A percentile compares a stretch with the other conserved stretches of the same genome.
phyloP scores from a whole-genome alignment of 2,113 vertebrate genomes.

The Limnothrissa miodon region DNA sequence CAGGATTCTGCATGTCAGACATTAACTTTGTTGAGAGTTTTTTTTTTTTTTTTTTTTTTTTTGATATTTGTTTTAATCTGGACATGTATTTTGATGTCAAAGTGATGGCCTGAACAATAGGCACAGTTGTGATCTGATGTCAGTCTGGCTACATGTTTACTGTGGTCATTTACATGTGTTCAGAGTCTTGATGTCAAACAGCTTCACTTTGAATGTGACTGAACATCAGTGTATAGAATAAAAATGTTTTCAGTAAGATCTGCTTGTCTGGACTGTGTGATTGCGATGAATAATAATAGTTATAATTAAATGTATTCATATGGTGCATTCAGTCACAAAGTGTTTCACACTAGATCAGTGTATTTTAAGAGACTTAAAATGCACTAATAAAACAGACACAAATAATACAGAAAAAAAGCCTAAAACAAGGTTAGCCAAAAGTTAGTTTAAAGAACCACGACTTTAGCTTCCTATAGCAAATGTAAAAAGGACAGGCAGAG shows the following conservation, averaged over 20 bases:
- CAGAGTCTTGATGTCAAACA: conserved; percentile 50
- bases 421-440: too few relatives aligned
- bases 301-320: too few relatives aligned
- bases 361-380: too few relatives aligned
- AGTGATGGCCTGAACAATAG: conserved; percentile 10
- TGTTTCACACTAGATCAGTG: too few relatives aligned
- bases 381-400: too few relatives aligned
- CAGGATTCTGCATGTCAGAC: conserved; percentile 6
- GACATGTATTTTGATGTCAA: conserved; percentile 14
- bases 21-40: conserved; percentile 26
- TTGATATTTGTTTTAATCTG: not conserved
- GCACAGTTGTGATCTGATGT: conserved; percentile 28
- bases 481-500: too few relatives aligned
- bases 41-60: not conserved
- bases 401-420: too few relatives aligned
- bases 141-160: conserved; percentile 46
- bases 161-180: conserved; percentile 27
- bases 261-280: not conserved
- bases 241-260: conserved; percentile 46
- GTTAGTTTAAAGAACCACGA: too few relatives aligned
- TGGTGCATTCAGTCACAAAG: too few relatives aligned
- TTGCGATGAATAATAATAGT: not conserved
- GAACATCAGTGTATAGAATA: conserved; percentile 60
- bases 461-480: too few relatives aligned
- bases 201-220: conserved; percentile 54